Percentiles rank a stretch among this genome's conserved stretches.
These are phyloP conservation scores for Malurus melanocephalus DNA, from an alignment of 2,113 vertebrate species.

Conservation along the genomic window DNA sequence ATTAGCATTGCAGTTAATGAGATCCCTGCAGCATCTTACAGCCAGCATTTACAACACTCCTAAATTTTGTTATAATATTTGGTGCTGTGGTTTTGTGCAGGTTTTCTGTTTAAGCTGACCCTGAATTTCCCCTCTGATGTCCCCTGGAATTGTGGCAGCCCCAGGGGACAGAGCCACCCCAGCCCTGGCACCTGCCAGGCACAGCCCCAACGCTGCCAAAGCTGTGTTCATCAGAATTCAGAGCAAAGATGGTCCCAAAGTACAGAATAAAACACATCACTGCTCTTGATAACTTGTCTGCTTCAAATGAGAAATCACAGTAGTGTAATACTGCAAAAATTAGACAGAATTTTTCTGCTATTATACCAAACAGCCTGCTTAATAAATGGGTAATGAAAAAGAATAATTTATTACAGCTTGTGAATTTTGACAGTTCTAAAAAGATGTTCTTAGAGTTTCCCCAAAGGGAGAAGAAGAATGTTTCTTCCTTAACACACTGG, in stretches of 20 bases:
- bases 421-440: slow-evolving; percentile 80
- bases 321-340: slow-evolving; percentile 69
- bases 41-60: background rate
- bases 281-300: slow-evolving; percentile 56
- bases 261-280: slow-evolving; percentile 29
- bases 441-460: slow-evolving; percentile 76
- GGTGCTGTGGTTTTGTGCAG: background rate
- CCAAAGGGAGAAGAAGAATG: slow-evolving; percentile 70
- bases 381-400: slow-evolving; percentile 80
- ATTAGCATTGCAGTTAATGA: background rate
- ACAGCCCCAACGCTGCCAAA: background rate
- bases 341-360: slow-evolving; percentile 76
- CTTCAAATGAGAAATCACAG: slow-evolving; percentile 69
- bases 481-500: slow-evolving; percentile 68
- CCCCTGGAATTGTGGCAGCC: background rate
- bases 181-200: background rate
- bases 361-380: slow-evolving; percentile 77
- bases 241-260: background rate
- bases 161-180: background rate
- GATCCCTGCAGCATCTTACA: background rate
- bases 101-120: background rate
- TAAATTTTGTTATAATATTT: background rate
- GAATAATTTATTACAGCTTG: slow-evolving; percentile 82
- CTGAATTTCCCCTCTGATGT: background rate
- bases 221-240: background rate